Evolutionary conservation across 2,888 invertebrate species (phyloP), one percentile per base, ranked within the genome.

Genomic region (Creontiades dilutus): DNA sequence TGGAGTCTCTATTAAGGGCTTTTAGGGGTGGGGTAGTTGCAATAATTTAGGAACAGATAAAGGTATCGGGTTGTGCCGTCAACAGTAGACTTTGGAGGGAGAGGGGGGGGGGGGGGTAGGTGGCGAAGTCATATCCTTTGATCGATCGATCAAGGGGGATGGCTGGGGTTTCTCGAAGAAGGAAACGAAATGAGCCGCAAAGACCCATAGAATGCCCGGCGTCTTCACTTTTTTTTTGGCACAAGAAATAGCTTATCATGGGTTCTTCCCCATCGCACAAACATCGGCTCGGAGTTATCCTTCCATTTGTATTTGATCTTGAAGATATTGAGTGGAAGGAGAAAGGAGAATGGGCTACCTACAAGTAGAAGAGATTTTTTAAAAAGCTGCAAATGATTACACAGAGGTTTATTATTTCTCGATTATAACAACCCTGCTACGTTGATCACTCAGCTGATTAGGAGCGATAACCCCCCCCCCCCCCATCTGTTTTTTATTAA

Each of bases 11-110:
- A 11, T 13, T 13, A 2, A 1, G 52, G 16, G 52, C 52, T 16
- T 37, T 14, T 13, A 52, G 52, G 52, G 52, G 52, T 16, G 16
- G 16, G 52, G n/a, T n/a, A n/a, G n/a, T n/a, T 9, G 61, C n/a
- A 61, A 61, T 61, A 61, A 61, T 61, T 61, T 61, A 61, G 61
- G n/a, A 61, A 61, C 19, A 61, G 61, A 61, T 61, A 61, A 61
- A 61, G 61, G 19, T 61, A 61, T 61, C 61, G 61, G 37, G 16
- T 61, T 61, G 61, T 61, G 61, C 61, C 7, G 61, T 61, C 61
- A 61, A 61, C 61, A 61, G 61, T 61, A 52, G 52, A 52, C 52
- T 16, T 52, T 52, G 16, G 52, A 7, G 37, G 37, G 37, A 37
- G 7, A n/a, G n/a, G n/a, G n/a, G n/a, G n/a, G n/a, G n/a, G 48